Conservation (phyloP, 2,113 vertebrate genomes). For the Gnathonemus echidnorhynchus region DNA sequence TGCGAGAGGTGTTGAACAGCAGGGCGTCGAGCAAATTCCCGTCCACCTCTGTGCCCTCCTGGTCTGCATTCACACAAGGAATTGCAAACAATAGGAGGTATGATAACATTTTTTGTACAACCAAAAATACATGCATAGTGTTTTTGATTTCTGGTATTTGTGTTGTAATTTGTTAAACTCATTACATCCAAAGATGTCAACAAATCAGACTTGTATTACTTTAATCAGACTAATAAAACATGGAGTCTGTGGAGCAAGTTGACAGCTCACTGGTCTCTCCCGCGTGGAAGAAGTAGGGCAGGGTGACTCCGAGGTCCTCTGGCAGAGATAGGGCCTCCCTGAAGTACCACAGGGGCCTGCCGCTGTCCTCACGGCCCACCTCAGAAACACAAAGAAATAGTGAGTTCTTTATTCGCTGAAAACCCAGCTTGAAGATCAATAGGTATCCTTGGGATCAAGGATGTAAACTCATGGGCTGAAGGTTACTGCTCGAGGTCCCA, state of each 20-base stretch:
- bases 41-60: slow-evolving; percentile 70
- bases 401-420: neutral
- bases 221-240: neutral
- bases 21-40: slow-evolving; percentile 79
- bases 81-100: neutral
- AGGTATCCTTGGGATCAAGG: neutral
- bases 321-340: slow-evolving; percentile 72
- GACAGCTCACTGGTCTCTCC: slow-evolving; percentile 77
- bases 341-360: slow-evolving; percentile 70
- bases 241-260: neutral
- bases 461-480: neutral
- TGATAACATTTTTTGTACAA: neutral
- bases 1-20: slow-evolving; percentile 77
- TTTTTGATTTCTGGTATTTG: neutral
- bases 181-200: neutral
- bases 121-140: neutral
- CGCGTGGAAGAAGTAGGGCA: slow-evolving; percentile 86
- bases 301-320: slow-evolving; percentile 45
- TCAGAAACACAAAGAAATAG: slow-evolving; percentile 33
- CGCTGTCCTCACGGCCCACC: slow-evolving; percentile 81
- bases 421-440: neutral
- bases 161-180: neutral
- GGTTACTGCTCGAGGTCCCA: neutral
- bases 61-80: slow-evolving; percentile 54
- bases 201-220: neutral